Base-by-base conservation (phyloP, 2,113 vertebrate genomes). In the Anarhynchus alexandrinus region DNA sequence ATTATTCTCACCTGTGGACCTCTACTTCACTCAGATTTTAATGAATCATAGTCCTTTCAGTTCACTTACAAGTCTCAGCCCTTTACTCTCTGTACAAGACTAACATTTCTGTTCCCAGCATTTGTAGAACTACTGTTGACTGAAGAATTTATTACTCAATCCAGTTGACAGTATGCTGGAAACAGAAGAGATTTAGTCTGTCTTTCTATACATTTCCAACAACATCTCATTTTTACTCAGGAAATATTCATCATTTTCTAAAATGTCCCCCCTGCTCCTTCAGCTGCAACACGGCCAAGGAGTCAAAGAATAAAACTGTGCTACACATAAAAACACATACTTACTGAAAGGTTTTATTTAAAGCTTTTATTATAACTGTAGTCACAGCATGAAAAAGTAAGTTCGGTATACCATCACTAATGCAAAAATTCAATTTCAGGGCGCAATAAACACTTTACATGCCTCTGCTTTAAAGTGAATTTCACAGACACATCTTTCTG, bases 71-170 rank as follows among this genome's bases (percentile, higher is more conserved):
- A 86, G 42, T 52, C 81, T 40, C 62, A 91, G 88, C 74, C 52
- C 84, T 57, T 59, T 43, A n/a, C 70, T 32, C 54, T 51, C 54
- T 10, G n/a, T 11, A 67, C 69, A 78, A 78, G 86, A 82, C 77
- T 87, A 96, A 84, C 90, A 73, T 90, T 66, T 90, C 81, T 93
- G 82, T 91, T 74, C 81, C 91, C 55, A 80, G 81, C 70, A 61
- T 71, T 88, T 5, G 32, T 10, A 83, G 57, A 43, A 49, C 89
- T 95, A 92, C 93, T 91, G 94, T 88, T 96, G 96, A 95, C 95
- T 94, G 90, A 97, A 92, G 52, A 96, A 96, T 96, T 96, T 96
- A 96, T 96, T 95, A 94, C 77, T 93, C 91, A 72, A 58, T 30
- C 65, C 86, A 88, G 92, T 20, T 96, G 83, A 96, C 92, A 94